phyloP scores from a whole-genome alignment of 2,113 vertebrate genomes.

The Trematocara variabile region DNA sequence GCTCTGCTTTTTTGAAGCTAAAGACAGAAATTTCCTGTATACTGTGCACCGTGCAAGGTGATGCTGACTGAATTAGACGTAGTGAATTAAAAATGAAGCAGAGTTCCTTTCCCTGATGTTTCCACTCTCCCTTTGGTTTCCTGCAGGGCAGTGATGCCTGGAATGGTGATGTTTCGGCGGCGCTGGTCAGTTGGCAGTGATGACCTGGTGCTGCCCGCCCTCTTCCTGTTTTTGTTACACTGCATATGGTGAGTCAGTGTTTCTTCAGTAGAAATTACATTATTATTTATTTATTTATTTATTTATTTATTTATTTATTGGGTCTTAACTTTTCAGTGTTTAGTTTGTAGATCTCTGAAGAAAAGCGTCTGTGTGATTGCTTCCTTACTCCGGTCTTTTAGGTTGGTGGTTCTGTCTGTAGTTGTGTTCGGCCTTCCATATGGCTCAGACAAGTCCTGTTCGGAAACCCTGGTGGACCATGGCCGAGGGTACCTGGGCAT shows the following conservation, averaged over 20 bases:
- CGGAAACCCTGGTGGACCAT: slow-evolving; percentile 94
- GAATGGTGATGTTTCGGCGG: slow-evolving; percentile 98
- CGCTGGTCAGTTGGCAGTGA: slow-evolving; percentile 99
- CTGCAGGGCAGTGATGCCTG: slow-evolving; percentile 85
- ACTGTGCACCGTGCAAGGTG: not conserved
- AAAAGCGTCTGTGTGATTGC: not conserved
- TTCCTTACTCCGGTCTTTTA: slow-evolving; percentile 37
- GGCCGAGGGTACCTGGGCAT: slow-evolving; percentile 97
- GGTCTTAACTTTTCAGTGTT: not conserved
- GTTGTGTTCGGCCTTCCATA: slow-evolving; percentile 96
- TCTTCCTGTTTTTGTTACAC: slow-evolving; percentile 97
- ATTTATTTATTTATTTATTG: not conserved
- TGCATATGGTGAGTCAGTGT: slow-evolving; percentile 85
- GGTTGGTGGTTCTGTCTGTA: slow-evolving; percentile 97
- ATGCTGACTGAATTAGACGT: not conserved
- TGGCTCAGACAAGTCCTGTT: slow-evolving; percentile 89
- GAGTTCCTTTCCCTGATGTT: not conserved
- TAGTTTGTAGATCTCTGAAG: not conserved
- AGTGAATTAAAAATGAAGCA: not conserved
- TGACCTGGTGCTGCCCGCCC: slow-evolving; percentile 97
- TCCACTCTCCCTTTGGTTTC: not conserved
- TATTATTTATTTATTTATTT: not conserved
- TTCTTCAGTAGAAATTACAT: not conserved
- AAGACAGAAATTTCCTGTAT: not conserved
- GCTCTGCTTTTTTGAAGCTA: not conserved